phyloP scores from a whole-genome alignment of 2,888 invertebrate species.

The Synergus laeviventris region DNA sequence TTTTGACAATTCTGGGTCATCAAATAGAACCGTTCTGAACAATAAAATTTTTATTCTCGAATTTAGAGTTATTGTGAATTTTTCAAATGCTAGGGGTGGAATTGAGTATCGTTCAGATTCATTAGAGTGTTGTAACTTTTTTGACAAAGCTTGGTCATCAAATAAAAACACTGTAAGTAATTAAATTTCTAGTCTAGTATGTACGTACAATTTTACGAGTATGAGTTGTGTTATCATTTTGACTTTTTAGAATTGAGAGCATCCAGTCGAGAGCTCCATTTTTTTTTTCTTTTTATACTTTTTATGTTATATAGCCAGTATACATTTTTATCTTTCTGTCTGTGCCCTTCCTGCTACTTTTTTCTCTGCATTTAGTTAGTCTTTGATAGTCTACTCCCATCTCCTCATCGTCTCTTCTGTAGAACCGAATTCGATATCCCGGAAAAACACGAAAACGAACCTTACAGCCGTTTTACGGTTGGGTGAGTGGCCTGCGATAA shows the following conservation, averaged over 20 bases:
- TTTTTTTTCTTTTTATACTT: background rate
- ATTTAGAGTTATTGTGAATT: too few relatives aligned
- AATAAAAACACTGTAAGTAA: too few relatives aligned
- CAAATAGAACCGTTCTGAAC: too few relatives aligned
- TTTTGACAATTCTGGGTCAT: too few relatives aligned
- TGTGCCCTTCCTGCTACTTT: background rate
- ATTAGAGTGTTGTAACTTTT: too few relatives aligned
- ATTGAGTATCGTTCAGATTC: too few relatives aligned
- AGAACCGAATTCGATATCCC: slow-evolving; percentile 1
- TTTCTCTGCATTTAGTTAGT: slow-evolving; percentile 5
- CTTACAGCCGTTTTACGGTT: slow-evolving; percentile 10
- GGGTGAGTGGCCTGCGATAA: slow-evolving; percentile 14
- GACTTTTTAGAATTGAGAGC: background rate
- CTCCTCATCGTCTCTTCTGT: background rate
- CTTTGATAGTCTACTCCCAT: background rate
- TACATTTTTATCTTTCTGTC: background rate
- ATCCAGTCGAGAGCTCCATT: background rate
- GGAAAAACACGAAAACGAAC: slow-evolving; percentile 7
- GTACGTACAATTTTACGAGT: background rate
- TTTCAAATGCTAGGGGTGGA: too few relatives aligned
- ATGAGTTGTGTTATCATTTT: background rate
- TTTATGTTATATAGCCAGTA: background rate
- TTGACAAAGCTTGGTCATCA: too few relatives aligned
- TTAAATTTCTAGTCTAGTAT: background rate
- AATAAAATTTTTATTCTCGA: too few relatives aligned